phyloP scores from a whole-genome alignment of 2,888 invertebrate species.

The Atrina japonica region DNA sequence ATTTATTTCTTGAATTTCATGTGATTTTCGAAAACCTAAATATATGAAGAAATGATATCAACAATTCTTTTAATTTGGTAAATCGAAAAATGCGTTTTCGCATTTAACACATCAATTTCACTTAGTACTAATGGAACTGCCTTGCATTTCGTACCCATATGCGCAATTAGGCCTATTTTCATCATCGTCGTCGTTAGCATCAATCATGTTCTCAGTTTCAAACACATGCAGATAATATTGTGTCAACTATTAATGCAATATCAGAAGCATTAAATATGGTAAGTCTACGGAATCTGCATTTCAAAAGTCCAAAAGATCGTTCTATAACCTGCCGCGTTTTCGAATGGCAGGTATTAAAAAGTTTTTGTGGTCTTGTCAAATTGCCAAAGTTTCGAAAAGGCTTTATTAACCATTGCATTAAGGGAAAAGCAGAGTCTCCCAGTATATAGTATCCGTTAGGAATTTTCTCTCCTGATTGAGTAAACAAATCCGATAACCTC shows the following conservation, averaged over 20 bases:
- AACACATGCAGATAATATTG: not conserved
- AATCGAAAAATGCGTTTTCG: not conserved
- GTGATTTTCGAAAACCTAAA: not conserved
- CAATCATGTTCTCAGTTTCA: not conserved
- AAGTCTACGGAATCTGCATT: not conserved
- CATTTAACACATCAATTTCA: not conserved
- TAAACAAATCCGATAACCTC: not conserved
- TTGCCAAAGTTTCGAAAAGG: slow-evolving; percentile 7
- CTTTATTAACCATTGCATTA: not conserved
- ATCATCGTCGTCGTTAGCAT: not conserved
- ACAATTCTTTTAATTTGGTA: not conserved
- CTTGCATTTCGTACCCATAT: not conserved
- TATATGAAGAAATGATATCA: not conserved
- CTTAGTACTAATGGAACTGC: not conserved
- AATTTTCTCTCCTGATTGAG: not conserved
- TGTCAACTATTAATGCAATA: not conserved
- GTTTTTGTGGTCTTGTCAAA: not conserved
- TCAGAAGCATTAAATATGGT: not conserved
- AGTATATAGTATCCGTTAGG: slow-evolving; percentile 1
- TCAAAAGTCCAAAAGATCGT: not conserved
- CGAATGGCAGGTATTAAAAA: not conserved
- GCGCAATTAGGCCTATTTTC: not conserved
- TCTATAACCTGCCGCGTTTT: slow-evolving; percentile 2
- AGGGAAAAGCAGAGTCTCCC: not conserved
- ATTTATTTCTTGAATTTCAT: not conserved